Evolutionary conservation across 2,113 vertebrate species (phyloP).

Genomic region (Pluvianellus socialis): DNA sequence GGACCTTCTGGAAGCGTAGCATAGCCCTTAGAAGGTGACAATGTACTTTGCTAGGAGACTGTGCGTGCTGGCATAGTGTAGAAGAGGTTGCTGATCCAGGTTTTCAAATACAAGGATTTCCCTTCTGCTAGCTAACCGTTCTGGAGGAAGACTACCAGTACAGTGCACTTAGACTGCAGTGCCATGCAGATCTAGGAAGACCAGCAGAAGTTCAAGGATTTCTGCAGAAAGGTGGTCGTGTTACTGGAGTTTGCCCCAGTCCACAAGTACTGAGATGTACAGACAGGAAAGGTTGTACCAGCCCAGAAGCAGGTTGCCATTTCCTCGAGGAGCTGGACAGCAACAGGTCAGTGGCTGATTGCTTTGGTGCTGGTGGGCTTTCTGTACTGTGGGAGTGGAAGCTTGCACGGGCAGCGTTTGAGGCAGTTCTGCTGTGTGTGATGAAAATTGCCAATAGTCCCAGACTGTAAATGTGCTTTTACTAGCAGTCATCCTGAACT

Average conservation of each 20-base stretch:
- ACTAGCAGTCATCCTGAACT: background rate
- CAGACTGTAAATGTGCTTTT: background rate
- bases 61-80: background rate
- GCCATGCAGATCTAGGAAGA: background rate
- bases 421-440: background rate
- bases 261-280: rapidly evolving
- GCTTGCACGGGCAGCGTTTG: background rate
- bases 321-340: background rate
- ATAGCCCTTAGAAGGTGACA: background rate
- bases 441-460: background rate
- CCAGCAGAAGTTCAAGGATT: background rate
- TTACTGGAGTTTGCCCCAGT: background rate
- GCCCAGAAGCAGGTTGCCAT: background rate
- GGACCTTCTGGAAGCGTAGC: background rate
- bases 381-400: background rate
- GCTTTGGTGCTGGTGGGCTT: background rate
- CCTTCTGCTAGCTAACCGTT: background rate
- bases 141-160: background rate
- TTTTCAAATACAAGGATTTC: background rate
- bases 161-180: background rate
- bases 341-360: background rate
- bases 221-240: background rate
- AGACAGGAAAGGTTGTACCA: background rate
- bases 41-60: background rate
- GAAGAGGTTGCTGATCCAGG: background rate